These are phyloP conservation scores for Xiphophorus birchmanni DNA, from an alignment of 2,797 vertebrate species.

Conservation along the genomic window DNA sequence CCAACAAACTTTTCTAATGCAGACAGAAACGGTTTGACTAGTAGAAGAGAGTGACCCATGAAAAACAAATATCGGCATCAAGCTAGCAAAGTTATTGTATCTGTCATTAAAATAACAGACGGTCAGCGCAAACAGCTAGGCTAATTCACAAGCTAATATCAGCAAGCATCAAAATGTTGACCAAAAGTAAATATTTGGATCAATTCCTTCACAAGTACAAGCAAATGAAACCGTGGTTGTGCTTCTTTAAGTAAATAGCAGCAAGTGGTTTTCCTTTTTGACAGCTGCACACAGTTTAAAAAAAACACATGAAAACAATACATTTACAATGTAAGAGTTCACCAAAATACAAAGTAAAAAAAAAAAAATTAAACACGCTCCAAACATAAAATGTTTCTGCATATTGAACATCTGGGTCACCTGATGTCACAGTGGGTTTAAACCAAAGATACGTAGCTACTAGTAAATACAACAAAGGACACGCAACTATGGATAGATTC, in stretches of 20 bases:
- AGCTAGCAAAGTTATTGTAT: background rate
- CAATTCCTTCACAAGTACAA: background rate
- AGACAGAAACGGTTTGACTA: background rate
- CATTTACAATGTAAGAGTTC: background rate
- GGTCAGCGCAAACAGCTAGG: background rate
- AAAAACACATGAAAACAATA: background rate
- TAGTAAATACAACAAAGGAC: background rate
- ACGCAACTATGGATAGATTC: background rate
- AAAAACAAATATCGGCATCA: background rate
- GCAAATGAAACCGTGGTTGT: too few relatives aligned
- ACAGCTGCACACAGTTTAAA: too few relatives aligned
- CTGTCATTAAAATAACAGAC: background rate
- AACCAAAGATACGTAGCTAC: background rate
- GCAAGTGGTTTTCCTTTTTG: background rate
- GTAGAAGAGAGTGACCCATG: background rate
- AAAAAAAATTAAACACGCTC: background rate
- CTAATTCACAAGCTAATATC: too few relatives aligned
- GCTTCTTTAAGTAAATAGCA: background rate
- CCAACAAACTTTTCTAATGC: background rate
- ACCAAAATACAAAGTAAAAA: background rate
- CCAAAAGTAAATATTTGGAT: background rate
- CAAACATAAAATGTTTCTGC: background rate
- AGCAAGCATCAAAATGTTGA: too few relatives aligned
- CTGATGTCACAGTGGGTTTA: background rate
- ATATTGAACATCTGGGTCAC: background rate